Base-by-base conservation (phyloP, 2,888 invertebrate species). In the Nemoura dubitans region DNA sequence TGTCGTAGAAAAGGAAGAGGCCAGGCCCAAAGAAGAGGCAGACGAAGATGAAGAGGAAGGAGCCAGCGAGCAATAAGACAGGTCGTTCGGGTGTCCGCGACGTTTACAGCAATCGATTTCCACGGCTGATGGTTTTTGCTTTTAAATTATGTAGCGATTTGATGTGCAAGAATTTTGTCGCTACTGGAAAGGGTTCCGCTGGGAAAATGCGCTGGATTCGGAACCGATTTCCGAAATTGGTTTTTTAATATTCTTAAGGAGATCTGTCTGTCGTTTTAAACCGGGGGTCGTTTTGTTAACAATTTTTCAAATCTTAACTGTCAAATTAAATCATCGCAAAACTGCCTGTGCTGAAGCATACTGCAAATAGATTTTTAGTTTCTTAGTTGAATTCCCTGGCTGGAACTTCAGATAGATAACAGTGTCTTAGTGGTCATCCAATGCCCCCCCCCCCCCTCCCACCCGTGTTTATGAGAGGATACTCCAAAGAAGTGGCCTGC, bases 41-140 rank as follows among this genome's bases (percentile, higher is more conserved):
- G 84, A 87, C 30, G 86, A 86, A 76, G 86, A 86, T 26, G 86
- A 84, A 43, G 86, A 43, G 26, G 84, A 84, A 29, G 87, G 36
- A 42, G 86, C 85, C 27, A 85, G 85, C 42, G 86, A 86, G 59
- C 82, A 86, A 76, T 86, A 86, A 86, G 36, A 7, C 42, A 81
- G 81, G 21, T 59, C 59, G 21, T 2, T 59, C 16, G 14, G 59
- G 59, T 59, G 21, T 59, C 59, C 59, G 59, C 21, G 59, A 2
- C 59, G 14, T 21, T 59, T 10, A 10, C 59, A 59, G 59, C 59
- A 59, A 59, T 21, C 21, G 14, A 21, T 59, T 59, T 59, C 59
- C 59, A 59, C 59, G 59, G 59, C 59, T 21, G 21, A 1, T 21
- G 14, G 14, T 21, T 59, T 16, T 21, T 21, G 59, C 59, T 59